A percentile compares a stretch with the other conserved stretches of the same genome.
Conservation (phyloP, 1,140 invertebrate genomes). For the Agrilus planipennis region DNA sequence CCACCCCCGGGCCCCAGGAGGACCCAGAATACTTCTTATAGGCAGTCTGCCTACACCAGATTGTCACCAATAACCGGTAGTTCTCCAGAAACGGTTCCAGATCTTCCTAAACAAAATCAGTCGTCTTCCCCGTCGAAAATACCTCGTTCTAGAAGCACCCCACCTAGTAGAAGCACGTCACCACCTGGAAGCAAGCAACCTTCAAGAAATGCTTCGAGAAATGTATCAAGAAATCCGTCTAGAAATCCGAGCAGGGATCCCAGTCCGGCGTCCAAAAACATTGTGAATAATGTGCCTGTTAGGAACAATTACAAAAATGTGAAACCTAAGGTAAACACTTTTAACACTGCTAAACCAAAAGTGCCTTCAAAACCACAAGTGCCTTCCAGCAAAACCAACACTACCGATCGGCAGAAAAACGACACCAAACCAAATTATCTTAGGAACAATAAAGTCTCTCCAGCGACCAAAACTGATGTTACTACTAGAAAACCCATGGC, state of each 20-base stretch:
- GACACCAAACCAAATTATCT: neutral
- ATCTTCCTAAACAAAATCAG: slow-evolving; percentile 9
- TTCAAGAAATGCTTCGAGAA: slow-evolving; percentile 15
- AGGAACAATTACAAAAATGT: slow-evolving; percentile 25
- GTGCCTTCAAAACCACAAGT: slow-evolving; percentile 23
- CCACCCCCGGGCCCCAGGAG: slow-evolving; percentile 19
- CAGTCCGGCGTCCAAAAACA: slow-evolving; percentile 22
- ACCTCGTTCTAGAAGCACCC: slow-evolving; percentile 22
- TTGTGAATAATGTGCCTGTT: slow-evolving; percentile 20
- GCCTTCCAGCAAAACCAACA: neutral
- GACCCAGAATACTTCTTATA: slow-evolving; percentile 9
- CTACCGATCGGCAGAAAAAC: neutral
- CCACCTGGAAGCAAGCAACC: slow-evolving; percentile 13
- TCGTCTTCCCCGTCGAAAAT: slow-evolving; percentile 31
- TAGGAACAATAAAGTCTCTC: too few relatives aligned
- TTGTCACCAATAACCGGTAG: slow-evolving; percentile 29
- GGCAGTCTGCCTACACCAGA: slow-evolving; percentile 19
- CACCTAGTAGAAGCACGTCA: slow-evolving; percentile 23
- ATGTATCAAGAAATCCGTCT: slow-evolving; percentile 15
- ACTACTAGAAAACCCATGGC: too few relatives aligned
- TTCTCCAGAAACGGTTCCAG: slow-evolving; percentile 27
- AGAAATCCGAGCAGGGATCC: slow-evolving; percentile 20
- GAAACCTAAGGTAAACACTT: slow-evolving; percentile 30
- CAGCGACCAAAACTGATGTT: too few relatives aligned
- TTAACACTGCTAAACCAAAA: slow-evolving; percentile 27